Evolutionary conservation across 1,140 invertebrate genomes (phyloP).

Genomic region (Lasaia peninsularis): DNA sequence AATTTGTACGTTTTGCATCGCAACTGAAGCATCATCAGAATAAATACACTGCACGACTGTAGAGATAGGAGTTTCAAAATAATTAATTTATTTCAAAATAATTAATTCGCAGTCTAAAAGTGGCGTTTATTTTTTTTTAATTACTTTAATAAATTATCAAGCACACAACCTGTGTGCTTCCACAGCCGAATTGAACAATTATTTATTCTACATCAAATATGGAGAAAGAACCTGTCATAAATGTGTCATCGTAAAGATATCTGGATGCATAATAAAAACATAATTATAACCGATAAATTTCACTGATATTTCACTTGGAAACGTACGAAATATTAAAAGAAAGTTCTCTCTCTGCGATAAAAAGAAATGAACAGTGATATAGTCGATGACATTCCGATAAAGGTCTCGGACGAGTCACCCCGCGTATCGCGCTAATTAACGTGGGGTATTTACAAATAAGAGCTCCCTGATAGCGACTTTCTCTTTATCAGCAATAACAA

Average conservation of each 20-base stretch:
- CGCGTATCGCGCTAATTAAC: slow-evolving; percentile 31
- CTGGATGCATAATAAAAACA: background rate
- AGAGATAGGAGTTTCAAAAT: too few species aligned
- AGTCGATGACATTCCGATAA: slow-evolving; percentile 19
- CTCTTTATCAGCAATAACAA: slow-evolving; percentile 47
- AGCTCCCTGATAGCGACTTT: slow-evolving; percentile 40
- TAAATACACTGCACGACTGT: too few species aligned
- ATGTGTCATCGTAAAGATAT: background rate
- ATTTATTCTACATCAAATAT: too few species aligned
- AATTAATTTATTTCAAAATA: too few species aligned
- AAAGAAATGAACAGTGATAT: slow-evolving; percentile 12
- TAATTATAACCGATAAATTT: background rate
- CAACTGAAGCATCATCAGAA: too few species aligned
- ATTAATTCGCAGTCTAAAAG: too few species aligned
- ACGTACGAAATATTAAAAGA: slow-evolving; percentile 6
- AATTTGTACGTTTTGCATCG: too few species aligned
- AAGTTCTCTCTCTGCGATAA: slow-evolving; percentile 1
- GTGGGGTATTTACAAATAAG: slow-evolving; percentile 47
- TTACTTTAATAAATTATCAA: too few species aligned
- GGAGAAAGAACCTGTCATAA: too few species aligned
- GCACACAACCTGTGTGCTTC: too few species aligned
- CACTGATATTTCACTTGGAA: background rate
- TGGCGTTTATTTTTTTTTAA: too few species aligned
- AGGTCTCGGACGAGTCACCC: slow-evolving; percentile 17
- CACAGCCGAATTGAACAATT: too few species aligned